Evolutionary conservation across 2,797 vertebrate genomes (phyloP), one percentile per base, ranked within the genome.

Genomic region (Manis javanica): DNA sequence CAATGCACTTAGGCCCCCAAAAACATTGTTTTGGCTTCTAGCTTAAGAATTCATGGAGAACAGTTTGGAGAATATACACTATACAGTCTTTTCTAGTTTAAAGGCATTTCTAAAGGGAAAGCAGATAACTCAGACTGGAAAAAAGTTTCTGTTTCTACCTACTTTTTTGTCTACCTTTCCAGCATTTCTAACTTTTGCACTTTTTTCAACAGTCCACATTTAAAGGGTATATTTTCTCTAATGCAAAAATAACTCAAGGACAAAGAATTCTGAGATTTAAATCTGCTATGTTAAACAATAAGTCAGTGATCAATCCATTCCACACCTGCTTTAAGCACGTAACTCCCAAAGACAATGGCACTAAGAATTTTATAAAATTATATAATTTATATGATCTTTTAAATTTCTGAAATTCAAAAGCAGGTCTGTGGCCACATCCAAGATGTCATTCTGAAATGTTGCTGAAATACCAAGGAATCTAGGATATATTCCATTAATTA

Each of bases 11-110:
- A 98, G 95, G 95, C 95, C 95, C 97, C 93, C 93, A 64, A 98
- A 98, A 98, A 98, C 97, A 98, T 98, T 98, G 98, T 98, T 98
- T 98, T 92, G 98, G 94, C 98, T 98, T 97, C 95, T 95, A 97
- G 97, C 90, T 98, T 98, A 98, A 98, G 95, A 98, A 98, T 97
- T 98, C 97, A 98, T 96, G 94, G 91, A 93, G 97, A 98, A 98
- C 95, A 97, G 93, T 95, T 98, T 97, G 97, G 97, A 98, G 96
- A 97, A 98, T 88, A 96, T 82, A 98, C 39, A 95, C 83, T 98
- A 95, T 98, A 98, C 98, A 98, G 98, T 97, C 91, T 94, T 98
- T 98, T 98, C 97, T 95, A 98, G 97, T 96, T 46, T 96, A 97
- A 95, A 98, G 94, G 94, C 96, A 94, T 90, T 97, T 97, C 95